Conservation (phyloP, 1,140 invertebrate genomes). For the Achroia grisella region DNA sequence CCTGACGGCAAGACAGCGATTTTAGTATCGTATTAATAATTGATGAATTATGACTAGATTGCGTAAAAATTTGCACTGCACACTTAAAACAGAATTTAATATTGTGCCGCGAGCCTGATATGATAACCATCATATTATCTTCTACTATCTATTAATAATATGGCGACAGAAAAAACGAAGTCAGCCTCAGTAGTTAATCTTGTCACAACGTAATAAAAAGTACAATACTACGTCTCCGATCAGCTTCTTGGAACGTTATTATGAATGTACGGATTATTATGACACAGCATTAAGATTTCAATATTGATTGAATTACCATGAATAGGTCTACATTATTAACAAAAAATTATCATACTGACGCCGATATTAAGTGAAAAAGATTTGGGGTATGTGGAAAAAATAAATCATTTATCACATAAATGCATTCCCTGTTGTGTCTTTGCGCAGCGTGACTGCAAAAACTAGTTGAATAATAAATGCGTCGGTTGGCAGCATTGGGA, state of each 20-base stretch:
- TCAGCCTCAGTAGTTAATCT: conserved; percentile 22
- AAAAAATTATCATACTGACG: conserved; percentile 47
- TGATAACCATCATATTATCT: conserved; percentile 15
- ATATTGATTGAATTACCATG: conserved; percentile 39
- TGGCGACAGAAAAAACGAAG: conserved; percentile 15
- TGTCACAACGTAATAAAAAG: conserved; percentile 30
- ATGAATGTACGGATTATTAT: conserved; percentile 23
- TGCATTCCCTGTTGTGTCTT: conserved; percentile 66
- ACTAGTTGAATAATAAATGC: conserved; percentile 68
- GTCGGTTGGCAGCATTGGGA: conserved; percentile 54
- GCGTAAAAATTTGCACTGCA: conserved; percentile 25
- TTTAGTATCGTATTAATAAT: conserved; percentile 43
- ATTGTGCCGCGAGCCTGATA: conserved; percentile 9
- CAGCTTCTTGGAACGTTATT: conserved; percentile 29
- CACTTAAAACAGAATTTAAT: not conserved
- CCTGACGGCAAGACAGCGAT: conserved; percentile 53
- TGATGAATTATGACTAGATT: conserved; percentile 22
- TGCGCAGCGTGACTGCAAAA: conserved; percentile 70
- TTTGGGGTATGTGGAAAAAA: conserved; percentile 34
- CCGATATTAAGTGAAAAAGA: conserved; percentile 59
- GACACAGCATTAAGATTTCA: conserved; percentile 33
- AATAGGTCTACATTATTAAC: conserved; percentile 29
- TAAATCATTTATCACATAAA: conserved; percentile 68
- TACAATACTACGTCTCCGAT: conserved; percentile 32
- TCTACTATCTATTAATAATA: conserved; percentile 15